Conservation (phyloP, 2,113 vertebrate genomes). For the Macroglossus sobrinus region DNA sequence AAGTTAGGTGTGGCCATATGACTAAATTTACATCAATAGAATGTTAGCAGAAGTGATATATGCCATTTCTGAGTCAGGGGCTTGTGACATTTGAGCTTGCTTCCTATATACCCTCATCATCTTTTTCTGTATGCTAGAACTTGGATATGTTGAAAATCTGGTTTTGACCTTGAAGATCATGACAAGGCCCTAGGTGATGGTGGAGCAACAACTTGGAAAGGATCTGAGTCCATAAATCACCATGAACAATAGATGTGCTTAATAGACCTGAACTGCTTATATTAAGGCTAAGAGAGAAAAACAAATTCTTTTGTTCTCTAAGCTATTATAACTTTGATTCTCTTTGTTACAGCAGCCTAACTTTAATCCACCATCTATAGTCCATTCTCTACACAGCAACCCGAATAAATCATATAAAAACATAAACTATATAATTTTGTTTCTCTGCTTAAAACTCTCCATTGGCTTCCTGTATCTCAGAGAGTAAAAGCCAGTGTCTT, state of each 20-base stretch:
- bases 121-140: background rate
- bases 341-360: background rate
- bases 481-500: background rate
- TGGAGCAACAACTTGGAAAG: background rate
- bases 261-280: background rate
- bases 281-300: background rate
- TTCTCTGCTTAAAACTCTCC: background rate
- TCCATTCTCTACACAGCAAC: background rate
- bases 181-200: background rate
- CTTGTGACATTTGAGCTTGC: background rate
- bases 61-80: background rate
- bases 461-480: background rate
- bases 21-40: background rate
- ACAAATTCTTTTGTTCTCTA: slow-evolving; percentile 12
- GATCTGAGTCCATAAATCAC: background rate
- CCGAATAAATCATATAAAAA: background rate
- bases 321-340: background rate
- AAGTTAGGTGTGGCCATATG: background rate
- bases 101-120: background rate
- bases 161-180: background rate
- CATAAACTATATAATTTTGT: background rate
- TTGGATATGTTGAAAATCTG: background rate
- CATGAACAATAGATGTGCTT: background rate
- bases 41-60: background rate
- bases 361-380: background rate